Evolutionary conservation across 2,113 vertebrate species (phyloP).

Genomic region (Grantiella picta): DNA sequence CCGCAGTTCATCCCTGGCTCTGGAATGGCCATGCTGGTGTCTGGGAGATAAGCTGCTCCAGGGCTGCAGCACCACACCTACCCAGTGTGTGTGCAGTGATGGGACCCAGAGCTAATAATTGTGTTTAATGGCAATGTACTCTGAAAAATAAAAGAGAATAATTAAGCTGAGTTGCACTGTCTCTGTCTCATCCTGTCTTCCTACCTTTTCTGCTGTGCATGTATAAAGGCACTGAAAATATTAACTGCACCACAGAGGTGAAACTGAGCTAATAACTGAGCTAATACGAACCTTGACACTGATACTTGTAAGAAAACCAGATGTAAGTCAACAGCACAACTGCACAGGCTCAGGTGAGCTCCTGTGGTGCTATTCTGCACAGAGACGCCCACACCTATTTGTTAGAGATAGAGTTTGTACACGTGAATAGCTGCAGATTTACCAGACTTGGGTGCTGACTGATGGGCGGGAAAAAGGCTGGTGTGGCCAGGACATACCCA

Average conservation of each 20-base stretch:
- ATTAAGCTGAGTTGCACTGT: not conserved
- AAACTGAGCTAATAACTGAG: not conserved
- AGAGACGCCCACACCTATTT: rapidly evolving
- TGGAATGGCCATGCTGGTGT: not conserved
- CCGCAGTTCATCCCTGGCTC: not conserved
- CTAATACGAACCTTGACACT: no score
- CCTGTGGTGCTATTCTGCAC: not conserved
- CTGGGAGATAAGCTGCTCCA: not conserved
- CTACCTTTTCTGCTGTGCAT: not conserved
- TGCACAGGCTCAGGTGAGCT: not conserved
- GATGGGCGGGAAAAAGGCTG: rapidly evolving
- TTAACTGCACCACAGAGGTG: not conserved
- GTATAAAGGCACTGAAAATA: not conserved
- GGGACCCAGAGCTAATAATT: not conserved
- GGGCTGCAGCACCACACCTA: not conserved
- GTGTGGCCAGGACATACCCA: not conserved
- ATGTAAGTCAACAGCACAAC: not conserved
- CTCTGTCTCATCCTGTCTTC: not conserved
- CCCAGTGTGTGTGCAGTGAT: rapidly evolving
- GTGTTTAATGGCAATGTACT: not conserved
- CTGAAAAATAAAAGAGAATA: not conserved
- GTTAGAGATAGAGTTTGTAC: not conserved
- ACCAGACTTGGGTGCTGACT: not conserved
- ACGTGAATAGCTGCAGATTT: not conserved
- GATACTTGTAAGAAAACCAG: not conserved